Conservation (phyloP, 2,797 vertebrate genomes). For the Rallus crepitans region DNA sequence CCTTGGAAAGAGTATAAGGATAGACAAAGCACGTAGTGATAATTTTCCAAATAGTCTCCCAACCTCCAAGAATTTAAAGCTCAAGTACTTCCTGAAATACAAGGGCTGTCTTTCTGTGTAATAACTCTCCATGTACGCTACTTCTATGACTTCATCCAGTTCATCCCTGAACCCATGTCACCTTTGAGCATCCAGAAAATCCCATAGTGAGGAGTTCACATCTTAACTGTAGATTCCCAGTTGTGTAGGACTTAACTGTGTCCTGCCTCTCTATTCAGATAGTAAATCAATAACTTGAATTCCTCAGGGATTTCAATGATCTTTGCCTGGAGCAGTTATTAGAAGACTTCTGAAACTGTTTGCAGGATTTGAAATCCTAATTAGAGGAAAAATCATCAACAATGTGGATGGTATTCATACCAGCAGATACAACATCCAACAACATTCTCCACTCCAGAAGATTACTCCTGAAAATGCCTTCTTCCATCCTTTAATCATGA, state of each 20-base stretch:
- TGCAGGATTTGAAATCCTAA: not conserved
- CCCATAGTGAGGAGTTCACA: not conserved
- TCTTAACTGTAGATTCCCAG: not conserved
- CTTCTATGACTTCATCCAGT: not conserved
- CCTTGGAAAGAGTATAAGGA: not conserved
- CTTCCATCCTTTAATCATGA: not conserved
- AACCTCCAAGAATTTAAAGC: not conserved
- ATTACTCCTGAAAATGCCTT: not conserved
- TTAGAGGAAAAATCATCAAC: not conserved
- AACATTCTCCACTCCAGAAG: not conserved
- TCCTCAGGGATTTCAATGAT: not conserved
- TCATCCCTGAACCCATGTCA: not conserved
- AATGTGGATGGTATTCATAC: no score
- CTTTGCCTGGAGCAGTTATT: no score
- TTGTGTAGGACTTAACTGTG: not conserved
- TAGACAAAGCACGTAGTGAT: not conserved
- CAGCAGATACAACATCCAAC: not conserved
- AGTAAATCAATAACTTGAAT: not conserved
- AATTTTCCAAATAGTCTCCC: not conserved
- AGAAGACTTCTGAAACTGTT: not conserved
- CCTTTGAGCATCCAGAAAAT: not conserved
- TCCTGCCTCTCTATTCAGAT: not conserved
- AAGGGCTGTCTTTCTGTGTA: not conserved
- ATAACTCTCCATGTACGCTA: not conserved
- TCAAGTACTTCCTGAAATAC: not conserved